These are phyloP conservation scores for Eupithecia tripunctaria DNA, from an alignment of 2,888 invertebrate species.

Conservation along the genomic window DNA sequence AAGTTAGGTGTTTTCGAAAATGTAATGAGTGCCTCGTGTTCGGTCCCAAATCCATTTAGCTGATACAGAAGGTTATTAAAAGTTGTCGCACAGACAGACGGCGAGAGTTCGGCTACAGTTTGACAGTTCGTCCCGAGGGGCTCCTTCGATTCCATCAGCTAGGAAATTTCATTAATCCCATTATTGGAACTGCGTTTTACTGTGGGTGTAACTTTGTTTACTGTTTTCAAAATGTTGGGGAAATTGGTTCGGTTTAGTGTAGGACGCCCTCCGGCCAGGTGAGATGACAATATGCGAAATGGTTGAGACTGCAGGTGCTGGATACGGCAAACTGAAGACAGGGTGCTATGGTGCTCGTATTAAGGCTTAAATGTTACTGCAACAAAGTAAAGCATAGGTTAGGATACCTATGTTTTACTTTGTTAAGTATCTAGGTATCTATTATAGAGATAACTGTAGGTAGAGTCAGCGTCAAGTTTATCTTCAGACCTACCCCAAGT, in stretches of 20 bases:
- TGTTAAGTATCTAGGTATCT: no score
- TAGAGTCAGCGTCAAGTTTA: conserved; percentile 1
- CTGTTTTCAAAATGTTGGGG: conserved; percentile 27
- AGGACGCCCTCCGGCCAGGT: no score
- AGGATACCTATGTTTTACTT: no score
- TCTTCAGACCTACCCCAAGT: conserved; percentile 8
- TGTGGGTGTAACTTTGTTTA: conserved; percentile 42
- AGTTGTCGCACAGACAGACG: conserved; percentile 75
- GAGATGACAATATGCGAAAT: no score
- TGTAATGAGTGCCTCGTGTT: conserved; percentile 57
- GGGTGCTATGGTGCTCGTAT: no score
- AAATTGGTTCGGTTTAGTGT: conserved; percentile 13
- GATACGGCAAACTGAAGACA: no score
- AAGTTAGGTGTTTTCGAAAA: conserved; percentile 53
- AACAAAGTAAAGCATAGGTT: neutral
- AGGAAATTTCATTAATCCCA: conserved; percentile 77
- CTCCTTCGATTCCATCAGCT: conserved; percentile 74
- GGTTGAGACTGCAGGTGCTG: no score
- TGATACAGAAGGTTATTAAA: conserved; percentile 81
- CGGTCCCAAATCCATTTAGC: conserved; percentile 76
- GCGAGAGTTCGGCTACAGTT: conserved; percentile 69
- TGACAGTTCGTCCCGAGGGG: conserved; percentile 73
- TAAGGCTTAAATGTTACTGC: neutral
- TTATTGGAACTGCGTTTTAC: conserved; percentile 63
- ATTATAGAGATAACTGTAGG: neutral